These are phyloP conservation scores for Bovichtus diacanthus DNA, from an alignment of 2,797 vertebrate genomes.

Conservation along the genomic window DNA sequence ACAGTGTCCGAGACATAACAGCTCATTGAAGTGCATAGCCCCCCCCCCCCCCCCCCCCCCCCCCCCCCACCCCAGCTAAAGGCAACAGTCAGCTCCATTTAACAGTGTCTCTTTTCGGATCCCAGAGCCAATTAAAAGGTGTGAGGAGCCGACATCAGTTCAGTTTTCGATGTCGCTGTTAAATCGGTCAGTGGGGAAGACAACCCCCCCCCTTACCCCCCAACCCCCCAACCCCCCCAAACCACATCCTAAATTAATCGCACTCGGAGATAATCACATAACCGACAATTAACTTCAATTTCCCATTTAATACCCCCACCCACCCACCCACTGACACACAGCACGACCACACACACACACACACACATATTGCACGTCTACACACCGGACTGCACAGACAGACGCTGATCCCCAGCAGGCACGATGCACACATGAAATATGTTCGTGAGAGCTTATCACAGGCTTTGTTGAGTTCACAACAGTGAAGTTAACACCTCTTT, in stretches of 20 bases:
- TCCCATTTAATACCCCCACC: slow-evolving; percentile 35
- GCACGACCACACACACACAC: slow-evolving; percentile 5
- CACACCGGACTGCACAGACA: slow-evolving; percentile 47
- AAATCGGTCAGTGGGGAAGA: slow-evolving; percentile 46
- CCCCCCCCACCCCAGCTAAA: slow-evolving; percentile 13
- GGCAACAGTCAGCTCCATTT: slow-evolving; percentile 46
- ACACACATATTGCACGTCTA: slow-evolving; percentile 21
- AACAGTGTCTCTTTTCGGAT: slow-evolving; percentile 34
- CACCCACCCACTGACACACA: neutral
- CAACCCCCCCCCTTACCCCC: slow-evolving; percentile 10
- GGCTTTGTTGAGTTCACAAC: slow-evolving; percentile 44
- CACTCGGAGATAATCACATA: slow-evolving; percentile 58
- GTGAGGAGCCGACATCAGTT: slow-evolving; percentile 52
- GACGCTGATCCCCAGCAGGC: slow-evolving; percentile 54
- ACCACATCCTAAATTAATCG: slow-evolving; percentile 60
- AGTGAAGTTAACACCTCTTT: slow-evolving; percentile 11
- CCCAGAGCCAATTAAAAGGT: slow-evolving; percentile 71
- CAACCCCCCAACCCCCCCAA: neutral
- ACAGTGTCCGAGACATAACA: slow-evolving; percentile 19
- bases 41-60: no score
- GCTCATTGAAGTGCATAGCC: slow-evolving; percentile 9
- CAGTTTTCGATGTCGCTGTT: slow-evolving; percentile 9
- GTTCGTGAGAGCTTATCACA: slow-evolving; percentile 45
- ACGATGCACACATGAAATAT: slow-evolving; percentile 43
- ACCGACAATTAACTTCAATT: slow-evolving; percentile 60